These are phyloP conservation scores for Brenthis hecate DNA, from an alignment of 2,888 invertebrate genomes.

Conservation along the genomic window DNA sequence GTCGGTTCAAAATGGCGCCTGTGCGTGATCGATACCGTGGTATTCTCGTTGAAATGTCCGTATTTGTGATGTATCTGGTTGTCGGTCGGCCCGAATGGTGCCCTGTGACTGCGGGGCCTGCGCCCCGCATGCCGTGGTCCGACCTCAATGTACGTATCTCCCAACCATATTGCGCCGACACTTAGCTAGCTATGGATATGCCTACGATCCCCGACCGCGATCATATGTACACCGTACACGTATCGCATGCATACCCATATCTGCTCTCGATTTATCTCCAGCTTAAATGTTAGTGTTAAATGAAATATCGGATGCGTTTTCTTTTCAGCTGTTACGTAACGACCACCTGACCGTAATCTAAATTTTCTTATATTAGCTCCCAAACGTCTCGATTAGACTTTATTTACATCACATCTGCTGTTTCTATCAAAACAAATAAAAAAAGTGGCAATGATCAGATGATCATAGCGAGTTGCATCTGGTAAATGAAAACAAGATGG, in stretches of 20 bases:
- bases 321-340: conserved; percentile 50
- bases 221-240: conserved; percentile 49
- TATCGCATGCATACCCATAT: conserved; percentile 55
- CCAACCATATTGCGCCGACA: conserved; percentile 79
- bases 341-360: neutral
- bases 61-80: conserved; percentile 75
- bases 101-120: conserved; percentile 70
- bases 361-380: neutral
- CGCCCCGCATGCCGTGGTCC: conserved; percentile 67
- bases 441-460: conserved; percentile 41
- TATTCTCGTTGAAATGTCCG: conserved; percentile 75
- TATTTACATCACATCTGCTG: conserved; percentile 26
- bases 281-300: conserved; percentile 46
- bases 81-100: conserved; percentile 76
- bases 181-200: conserved; percentile 68
- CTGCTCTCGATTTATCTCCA: conserved; percentile 46
- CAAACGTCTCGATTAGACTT: neutral
- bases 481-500: conserved; percentile 75
- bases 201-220: conserved; percentile 52
- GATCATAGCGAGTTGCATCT: conserved; percentile 56
- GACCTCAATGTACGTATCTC: conserved; percentile 79
- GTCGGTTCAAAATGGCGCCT: conserved; percentile 81
- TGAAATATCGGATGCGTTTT: conserved; percentile 51
- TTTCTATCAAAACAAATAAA: conserved; percentile 24
- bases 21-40: conserved; percentile 82